Percentiles rank a stretch among this genome's conserved stretches.
Evolutionary conservation across 2,797 vertebrate genomes (phyloP).

Genomic region (Argyrosomus regius): DNA sequence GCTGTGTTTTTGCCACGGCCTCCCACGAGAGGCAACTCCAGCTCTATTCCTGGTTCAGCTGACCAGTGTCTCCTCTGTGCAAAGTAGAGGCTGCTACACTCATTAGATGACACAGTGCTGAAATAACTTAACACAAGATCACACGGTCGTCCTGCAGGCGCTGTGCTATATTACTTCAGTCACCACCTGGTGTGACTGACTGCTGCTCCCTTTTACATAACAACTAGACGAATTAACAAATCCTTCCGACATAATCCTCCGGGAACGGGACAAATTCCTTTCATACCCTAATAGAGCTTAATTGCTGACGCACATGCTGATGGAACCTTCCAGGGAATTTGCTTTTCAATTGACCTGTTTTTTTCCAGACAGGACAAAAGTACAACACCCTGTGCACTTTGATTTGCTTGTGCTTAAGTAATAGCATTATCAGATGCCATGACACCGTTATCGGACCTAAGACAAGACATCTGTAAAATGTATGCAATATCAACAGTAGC

Average conservation of each 20-base stretch:
- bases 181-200: slow-evolving; percentile 11
- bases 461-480: background rate
- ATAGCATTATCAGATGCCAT: background rate
- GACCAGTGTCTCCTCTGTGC: background rate
- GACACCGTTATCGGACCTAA: background rate
- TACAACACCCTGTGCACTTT: background rate
- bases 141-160: slow-evolving; percentile 6
- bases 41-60: slow-evolving; percentile 27
- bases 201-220: slow-evolving; percentile 63
- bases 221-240: slow-evolving; percentile 25
- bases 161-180: slow-evolving; percentile 8
- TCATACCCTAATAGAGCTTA: slow-evolving; percentile 50
- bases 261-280: slow-evolving; percentile 21
- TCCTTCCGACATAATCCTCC: slow-evolving; percentile 61
- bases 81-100: slow-evolving; percentile 11
- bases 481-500: background rate
- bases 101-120: background rate
- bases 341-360: slow-evolving; percentile 3
- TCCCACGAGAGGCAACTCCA: background rate
- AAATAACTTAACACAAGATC: slow-evolving; percentile 49
- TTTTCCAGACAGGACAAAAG: background rate
- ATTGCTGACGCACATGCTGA: slow-evolving; percentile 55
- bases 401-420: background rate
- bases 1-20: background rate
- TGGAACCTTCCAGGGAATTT: slow-evolving; percentile 15